These are phyloP conservation scores for Rhabdomys dilectus DNA, from an alignment of 2,113 vertebrate species.

Conservation along the genomic window DNA sequence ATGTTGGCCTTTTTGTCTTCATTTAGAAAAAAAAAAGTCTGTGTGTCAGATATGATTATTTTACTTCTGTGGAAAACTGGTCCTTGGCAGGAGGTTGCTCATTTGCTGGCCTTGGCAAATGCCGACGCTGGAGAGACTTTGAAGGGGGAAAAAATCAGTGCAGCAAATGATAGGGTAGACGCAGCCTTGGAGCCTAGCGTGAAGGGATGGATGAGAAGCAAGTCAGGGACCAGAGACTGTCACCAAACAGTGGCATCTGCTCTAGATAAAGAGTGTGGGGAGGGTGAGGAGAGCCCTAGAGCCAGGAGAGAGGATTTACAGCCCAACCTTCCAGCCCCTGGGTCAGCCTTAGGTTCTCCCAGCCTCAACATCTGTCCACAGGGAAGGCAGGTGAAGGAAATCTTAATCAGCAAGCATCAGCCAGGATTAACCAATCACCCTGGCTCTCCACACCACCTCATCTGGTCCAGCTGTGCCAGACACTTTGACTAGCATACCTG, in stretches of 20 bases:
- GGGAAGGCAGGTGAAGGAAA: accelerated
- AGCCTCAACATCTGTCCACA: not conserved
- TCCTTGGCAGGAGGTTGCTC: not conserved
- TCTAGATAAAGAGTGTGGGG: too few relatives aligned
- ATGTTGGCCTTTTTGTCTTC: not conserved
- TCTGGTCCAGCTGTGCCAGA: not conserved
- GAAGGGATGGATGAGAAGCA: not conserved
- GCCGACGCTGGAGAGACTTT: not conserved
- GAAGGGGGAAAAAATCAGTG: not conserved
- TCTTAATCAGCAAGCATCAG: not conserved
- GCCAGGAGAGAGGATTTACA: accelerated
- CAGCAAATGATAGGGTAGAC: not conserved
- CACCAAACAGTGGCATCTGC: not conserved
- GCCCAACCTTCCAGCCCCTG: not conserved
- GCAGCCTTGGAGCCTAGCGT: accelerated
- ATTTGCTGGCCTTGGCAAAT: not conserved
- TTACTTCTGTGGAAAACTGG: not conserved
- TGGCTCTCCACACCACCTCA: not conserved
- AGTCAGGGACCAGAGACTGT: not conserved
- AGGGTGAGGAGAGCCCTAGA: not conserved
- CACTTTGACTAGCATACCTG: not conserved
- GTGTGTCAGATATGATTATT: not conserved
- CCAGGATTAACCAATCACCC: accelerated
- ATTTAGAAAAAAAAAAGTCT: not conserved
- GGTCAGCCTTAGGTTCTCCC: too few relatives aligned